Conservation (phyloP, 2,797 vertebrate genomes). For the Cynodonichthys magdalenae region DNA sequence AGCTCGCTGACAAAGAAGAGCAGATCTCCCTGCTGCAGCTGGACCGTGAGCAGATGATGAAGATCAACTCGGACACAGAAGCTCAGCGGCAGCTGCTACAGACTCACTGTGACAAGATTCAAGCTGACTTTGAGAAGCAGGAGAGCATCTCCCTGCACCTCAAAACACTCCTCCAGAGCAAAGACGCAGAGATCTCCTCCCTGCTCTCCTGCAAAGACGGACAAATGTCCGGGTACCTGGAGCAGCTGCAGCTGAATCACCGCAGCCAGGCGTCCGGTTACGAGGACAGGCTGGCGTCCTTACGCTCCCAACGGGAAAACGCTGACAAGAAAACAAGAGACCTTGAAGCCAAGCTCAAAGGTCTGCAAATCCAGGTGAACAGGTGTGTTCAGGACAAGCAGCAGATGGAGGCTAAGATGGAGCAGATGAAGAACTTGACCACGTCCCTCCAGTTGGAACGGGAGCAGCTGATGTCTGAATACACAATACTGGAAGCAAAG, state of each 20-base stretch:
- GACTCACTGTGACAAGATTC: constrained; percentile 72
- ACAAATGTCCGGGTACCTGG: constrained; percentile 85
- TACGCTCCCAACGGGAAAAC: constrained; percentile 76
- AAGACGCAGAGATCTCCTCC: constrained; percentile 88
- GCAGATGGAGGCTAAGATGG: constrained; percentile 75
- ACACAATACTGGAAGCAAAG: constrained; percentile 78
- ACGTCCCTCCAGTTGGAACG: constrained; percentile 86
- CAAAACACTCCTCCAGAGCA: constrained; percentile 84
- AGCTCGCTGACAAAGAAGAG: constrained; percentile 72
- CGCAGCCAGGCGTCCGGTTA: constrained; percentile 79
- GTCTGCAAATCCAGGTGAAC: constrained; percentile 72
- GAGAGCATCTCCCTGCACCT: constrained; percentile 82
- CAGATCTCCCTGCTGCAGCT: constrained; percentile 73
- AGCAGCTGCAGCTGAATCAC: constrained; percentile 83
- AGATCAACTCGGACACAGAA: constrained; percentile 69
- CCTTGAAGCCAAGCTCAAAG: constrained; percentile 76
- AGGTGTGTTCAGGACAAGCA: constrained; percentile 78
- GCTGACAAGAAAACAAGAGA: constrained; percentile 70
- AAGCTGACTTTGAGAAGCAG: constrained; percentile 84
- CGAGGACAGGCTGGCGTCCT: constrained; percentile 77
- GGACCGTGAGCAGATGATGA: constrained; percentile 68
- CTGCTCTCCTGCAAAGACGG: constrained; percentile 86
- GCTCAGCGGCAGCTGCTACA: constrained; percentile 74
- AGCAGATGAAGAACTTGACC: constrained; percentile 84
- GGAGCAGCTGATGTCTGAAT: constrained; percentile 81